phyloP scores from a whole-genome alignment of 1,140 invertebrate genomes.

The Schmidtea mediterranea region DNA sequence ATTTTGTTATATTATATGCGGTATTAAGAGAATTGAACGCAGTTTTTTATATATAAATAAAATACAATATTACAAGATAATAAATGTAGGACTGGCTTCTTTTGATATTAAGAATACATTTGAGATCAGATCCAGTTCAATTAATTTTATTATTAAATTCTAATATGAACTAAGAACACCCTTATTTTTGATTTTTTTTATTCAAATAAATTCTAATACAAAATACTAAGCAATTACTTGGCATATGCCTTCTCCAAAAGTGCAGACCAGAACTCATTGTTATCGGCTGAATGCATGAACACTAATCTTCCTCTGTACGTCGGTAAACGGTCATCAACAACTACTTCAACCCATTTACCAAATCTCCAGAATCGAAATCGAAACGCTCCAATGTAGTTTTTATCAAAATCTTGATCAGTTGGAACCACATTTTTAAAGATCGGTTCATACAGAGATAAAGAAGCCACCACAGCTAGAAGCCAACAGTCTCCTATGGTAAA shows the following conservation, averaged over 20 bases:
- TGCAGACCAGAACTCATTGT: constrained; percentile 18
- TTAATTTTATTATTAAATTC: no score
- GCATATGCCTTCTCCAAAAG: constrained; percentile 23
- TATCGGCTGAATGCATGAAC: constrained; percentile 37
- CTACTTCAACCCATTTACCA: constrained; percentile 41
- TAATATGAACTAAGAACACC: no score
- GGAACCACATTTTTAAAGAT: constrained; percentile 39
- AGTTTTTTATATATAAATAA: no score
- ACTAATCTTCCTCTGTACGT: constrained; percentile 38
- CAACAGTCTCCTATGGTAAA: constrained; percentile 10
- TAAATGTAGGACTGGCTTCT: no score
- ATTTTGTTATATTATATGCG: no score
- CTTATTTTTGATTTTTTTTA: no score
- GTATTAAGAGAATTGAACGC: no score
- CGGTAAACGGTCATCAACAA: constrained; percentile 44
- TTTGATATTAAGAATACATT: no score
- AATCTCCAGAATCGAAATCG: constrained; percentile 45
- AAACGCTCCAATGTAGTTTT: constrained; percentile 10
- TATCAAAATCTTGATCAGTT: constrained; percentile 36
- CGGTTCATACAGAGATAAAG: constrained; percentile 63
- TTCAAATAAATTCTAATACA: no score
- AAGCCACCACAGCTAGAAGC: constrained; percentile 28
- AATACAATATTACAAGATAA: no score
- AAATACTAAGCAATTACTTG: no score
- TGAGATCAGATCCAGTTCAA: neutral